Percentiles rank a stretch among this genome's conserved stretches.
phyloP scores from a whole-genome alignment of 1,140 invertebrate genomes.

The Pseudoatta argentina region DNA sequence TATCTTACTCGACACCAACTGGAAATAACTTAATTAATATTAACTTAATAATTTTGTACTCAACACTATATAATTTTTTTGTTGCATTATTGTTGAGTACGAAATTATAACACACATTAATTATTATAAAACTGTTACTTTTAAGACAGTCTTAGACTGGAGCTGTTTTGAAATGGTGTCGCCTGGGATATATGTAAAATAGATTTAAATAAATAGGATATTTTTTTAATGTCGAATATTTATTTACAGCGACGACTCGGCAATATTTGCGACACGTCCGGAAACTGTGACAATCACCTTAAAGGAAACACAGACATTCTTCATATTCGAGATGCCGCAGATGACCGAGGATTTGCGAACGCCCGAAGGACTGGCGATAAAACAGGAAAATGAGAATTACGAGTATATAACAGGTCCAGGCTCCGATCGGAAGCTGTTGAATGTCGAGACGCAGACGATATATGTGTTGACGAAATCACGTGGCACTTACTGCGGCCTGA shows the following conservation, averaged over 20 bases:
- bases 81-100: no score
- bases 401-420: conserved; percentile 89
- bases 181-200: background rate
- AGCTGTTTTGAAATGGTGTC: no score
- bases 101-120: no score
- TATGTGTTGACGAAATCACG: conserved; percentile 88
- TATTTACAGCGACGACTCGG: conserved; percentile 67
- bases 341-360: conserved; percentile 88
- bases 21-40: no score
- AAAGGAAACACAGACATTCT: conserved; percentile 89
- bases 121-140: no score
- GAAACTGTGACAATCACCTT: conserved; percentile 88
- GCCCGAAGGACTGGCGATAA: conserved; percentile 86
- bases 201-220: background rate
- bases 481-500: conserved; percentile 87
- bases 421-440: conserved; percentile 88
- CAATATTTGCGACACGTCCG: conserved; percentile 79
- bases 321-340: conserved; percentile 89
- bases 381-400: conserved; percentile 89
- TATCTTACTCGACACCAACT: background rate
- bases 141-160: no score
- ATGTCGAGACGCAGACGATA: conserved; percentile 90
- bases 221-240: background rate
- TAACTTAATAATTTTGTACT: no score
- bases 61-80: no score